Percentiles rank a stretch among this genome's conserved stretches.
Evolutionary conservation across 37 sponge, comb jelly and placozoan species (phyloP).

Genomic region (Axinella damicornis): DNA sequence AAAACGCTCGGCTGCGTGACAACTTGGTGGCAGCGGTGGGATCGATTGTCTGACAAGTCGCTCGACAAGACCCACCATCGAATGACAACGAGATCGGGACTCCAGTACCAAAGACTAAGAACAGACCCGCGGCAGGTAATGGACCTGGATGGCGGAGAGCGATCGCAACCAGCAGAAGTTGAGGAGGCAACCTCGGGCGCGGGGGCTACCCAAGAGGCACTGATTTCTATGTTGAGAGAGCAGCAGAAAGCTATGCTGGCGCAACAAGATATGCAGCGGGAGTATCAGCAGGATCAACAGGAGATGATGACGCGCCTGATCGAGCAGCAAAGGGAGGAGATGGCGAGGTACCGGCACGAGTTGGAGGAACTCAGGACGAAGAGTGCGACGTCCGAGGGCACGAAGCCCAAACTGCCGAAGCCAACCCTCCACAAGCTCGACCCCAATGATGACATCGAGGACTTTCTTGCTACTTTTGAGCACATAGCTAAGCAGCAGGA

Average conservation of each 20-base stretch:
- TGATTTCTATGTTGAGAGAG: too few species aligned
- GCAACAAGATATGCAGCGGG: not conserved
- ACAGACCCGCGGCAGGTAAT: not conserved
- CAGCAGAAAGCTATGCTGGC: not conserved
- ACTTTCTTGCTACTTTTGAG: slow-evolving; percentile 8
- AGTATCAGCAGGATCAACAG: slow-evolving; percentile 1
- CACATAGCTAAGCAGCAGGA: not conserved
- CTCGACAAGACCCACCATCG: too few species aligned
- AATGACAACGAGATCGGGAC: not conserved
- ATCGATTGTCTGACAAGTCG: too few species aligned
- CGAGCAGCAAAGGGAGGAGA: not conserved
- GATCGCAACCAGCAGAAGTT: not conserved
- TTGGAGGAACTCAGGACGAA: not conserved
- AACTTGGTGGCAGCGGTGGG: slow-evolving; percentile 59
- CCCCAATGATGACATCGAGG: slow-evolving; percentile 2
- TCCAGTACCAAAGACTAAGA: too few species aligned
- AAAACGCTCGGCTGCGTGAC: not conserved
- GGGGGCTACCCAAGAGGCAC: too few species aligned
- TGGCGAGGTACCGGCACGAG: not conserved
- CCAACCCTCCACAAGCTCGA: not conserved
- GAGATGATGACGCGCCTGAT: not conserved
- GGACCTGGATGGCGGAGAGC: not conserved
- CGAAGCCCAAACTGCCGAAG: not conserved
- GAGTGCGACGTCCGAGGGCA: too few species aligned
- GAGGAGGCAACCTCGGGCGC: not conserved